These are phyloP conservation scores for Penaeus japonicus DNA, from an alignment of 1,140 invertebrate species.

Conservation along the genomic window DNA sequence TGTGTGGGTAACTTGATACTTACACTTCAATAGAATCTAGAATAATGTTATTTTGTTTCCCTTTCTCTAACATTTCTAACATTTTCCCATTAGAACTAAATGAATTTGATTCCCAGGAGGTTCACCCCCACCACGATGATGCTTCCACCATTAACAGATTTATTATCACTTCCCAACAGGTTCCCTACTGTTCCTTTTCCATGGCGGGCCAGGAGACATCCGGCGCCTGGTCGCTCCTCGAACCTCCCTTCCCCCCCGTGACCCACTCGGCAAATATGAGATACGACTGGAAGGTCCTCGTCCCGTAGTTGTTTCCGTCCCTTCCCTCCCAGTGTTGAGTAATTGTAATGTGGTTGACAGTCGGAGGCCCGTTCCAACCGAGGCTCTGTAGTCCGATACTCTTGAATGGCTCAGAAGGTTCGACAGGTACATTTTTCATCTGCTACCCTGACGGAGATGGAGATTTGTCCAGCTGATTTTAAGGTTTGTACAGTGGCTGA, in stretches of 20 bases:
- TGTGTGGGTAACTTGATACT: no score
- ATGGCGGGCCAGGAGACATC: conserved; percentile 63
- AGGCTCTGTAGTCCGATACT: not conserved
- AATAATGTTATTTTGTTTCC: no score
- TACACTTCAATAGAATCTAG: no score
- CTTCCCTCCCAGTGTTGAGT: not conserved
- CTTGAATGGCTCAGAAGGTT: not conserved
- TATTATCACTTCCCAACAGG: not conserved
- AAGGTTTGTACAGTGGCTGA: no score
- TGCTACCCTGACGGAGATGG: no score
- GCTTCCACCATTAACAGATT: not conserved
- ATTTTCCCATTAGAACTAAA: no score
- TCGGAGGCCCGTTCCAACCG: not conserved
- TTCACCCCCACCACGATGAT: no score
- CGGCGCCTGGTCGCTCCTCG: conserved; percentile 73
- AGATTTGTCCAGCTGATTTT: no score
- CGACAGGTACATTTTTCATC: no score
- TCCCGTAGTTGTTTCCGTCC: conserved; percentile 46
- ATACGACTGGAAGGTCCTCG: conserved; percentile 81
- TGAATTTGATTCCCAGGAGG: no score
- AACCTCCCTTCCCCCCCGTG: conserved; percentile 80
- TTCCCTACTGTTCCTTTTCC: conserved; percentile 46
- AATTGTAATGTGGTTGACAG: conserved; percentile 11
- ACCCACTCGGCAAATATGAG: conserved; percentile 83
- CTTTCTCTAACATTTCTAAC: no score